Percentiles rank a stretch among this genome's conserved stretches.
These are phyloP conservation scores for Sminthurinus aureus DNA, from an alignment of 2,888 invertebrate genomes.

Conservation along the genomic window DNA sequence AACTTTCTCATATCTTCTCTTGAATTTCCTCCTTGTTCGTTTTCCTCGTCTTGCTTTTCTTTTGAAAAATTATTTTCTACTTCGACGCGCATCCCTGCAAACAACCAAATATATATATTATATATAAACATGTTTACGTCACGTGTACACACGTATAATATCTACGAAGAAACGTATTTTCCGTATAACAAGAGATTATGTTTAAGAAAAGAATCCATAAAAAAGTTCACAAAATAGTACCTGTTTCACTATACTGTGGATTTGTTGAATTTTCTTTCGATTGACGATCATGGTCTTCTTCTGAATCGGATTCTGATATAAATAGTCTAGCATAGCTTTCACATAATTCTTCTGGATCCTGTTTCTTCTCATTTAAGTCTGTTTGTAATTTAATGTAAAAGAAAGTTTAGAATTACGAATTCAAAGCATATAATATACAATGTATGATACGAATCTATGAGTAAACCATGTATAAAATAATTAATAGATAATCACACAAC, in stretches of 20 bases:
- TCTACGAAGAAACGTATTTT: background rate
- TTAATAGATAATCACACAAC: too few relatives aligned
- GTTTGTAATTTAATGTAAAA: constrained; percentile 20
- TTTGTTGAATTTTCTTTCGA: background rate
- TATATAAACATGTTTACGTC: background rate
- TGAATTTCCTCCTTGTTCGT: background rate
- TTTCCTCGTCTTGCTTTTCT: background rate
- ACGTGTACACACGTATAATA: background rate
- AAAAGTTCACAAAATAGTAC: background rate
- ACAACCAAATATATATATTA: background rate
- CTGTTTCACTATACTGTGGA: background rate
- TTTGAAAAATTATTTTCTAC: background rate
- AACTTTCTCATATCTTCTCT: constrained; percentile 20
- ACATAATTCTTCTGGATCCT: constrained; percentile 32
- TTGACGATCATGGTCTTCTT: constrained; percentile 15
- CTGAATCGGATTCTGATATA: constrained; percentile 36
- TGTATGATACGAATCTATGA: background rate
- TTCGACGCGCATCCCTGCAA: background rate
- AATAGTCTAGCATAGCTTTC: constrained; percentile 40
- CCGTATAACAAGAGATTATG: background rate
- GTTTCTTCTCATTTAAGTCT: constrained; percentile 24
- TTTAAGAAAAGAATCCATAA: too few relatives aligned
- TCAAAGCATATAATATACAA: too few relatives aligned
- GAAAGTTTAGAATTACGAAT: constrained; percentile 9
- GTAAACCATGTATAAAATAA: too few relatives aligned